These are phyloP conservation scores for Unio pictorum DNA, from an alignment of 2,888 invertebrate species.

Conservation along the genomic window DNA sequence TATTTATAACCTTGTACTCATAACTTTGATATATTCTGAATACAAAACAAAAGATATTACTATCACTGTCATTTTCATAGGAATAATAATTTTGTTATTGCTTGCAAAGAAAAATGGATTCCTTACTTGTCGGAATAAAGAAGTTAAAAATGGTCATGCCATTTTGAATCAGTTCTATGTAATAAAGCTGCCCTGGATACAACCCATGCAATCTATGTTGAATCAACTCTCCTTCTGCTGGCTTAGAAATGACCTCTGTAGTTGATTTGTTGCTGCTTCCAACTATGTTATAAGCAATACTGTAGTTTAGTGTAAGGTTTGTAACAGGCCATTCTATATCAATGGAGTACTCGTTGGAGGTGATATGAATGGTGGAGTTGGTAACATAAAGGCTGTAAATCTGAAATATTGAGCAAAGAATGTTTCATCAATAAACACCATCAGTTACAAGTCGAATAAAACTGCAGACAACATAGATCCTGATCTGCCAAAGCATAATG, in stretches of 20 bases:
- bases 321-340: constrained; percentile 24
- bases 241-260: constrained; percentile 21
- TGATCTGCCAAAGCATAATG: no score
- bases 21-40: no score
- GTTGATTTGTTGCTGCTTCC: constrained; percentile 12
- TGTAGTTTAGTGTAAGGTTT: constrained; percentile 20
- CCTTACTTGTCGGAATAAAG: constrained; percentile 39
- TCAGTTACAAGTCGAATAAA: no score
- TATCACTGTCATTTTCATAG: no score
- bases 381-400: constrained; percentile 21
- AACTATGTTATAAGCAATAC: constrained; percentile 18
- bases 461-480: no score
- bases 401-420: constrained; percentile 12
- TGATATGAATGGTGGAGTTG: constrained; percentile 15
- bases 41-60: no score
- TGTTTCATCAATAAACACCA: no score
- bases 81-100: no score
- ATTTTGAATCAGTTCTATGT: constrained; percentile 27
- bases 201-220: constrained; percentile 19
- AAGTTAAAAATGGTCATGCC: constrained; percentile 17
- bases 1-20: no score
- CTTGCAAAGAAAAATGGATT: neutral
- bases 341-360: constrained; percentile 19
- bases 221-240: constrained; percentile 21
- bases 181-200: constrained; percentile 36